phyloP scores from a whole-genome alignment of 2,113 vertebrate genomes.

The Ophthalmolycus amberensis region DNA sequence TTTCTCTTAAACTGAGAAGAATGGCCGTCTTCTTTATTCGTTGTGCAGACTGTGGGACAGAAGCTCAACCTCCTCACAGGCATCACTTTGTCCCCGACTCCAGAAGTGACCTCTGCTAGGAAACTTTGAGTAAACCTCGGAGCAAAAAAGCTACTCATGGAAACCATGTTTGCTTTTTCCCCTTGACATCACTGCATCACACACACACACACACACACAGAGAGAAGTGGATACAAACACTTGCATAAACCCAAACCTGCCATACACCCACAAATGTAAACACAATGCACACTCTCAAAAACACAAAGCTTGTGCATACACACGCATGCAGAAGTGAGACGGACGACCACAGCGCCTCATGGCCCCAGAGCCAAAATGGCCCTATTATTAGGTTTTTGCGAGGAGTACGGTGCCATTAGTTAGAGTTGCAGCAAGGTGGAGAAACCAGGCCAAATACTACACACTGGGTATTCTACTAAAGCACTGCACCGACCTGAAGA shows the following conservation, averaged over 20 bases:
- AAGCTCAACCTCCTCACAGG: constrained; percentile 22
- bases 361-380: constrained; percentile 14
- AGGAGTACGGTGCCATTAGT: constrained; percentile 23
- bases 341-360: constrained; percentile 5
- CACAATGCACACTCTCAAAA: neutral
- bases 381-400: constrained; percentile 19
- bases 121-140: constrained; percentile 62
- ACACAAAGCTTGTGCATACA: neutral
- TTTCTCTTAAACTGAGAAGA: constrained; percentile 6
- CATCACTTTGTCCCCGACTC: constrained; percentile 32
- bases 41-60: constrained; percentile 21
- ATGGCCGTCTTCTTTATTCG: neutral
- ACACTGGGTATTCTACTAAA: neutral
- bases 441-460: constrained; percentile 29
- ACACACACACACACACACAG: neutral
- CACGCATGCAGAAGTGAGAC: constrained; percentile 7
- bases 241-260: neutral
- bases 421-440: constrained; percentile 29
- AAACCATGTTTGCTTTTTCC: constrained; percentile 64
- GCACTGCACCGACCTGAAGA: constrained; percentile 34
- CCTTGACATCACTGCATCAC: constrained; percentile 56
- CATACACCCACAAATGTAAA: constrained; percentile 13
- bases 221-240: neutral
- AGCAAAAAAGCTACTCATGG: constrained; percentile 66
- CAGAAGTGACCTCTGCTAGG: constrained; percentile 41